Conservation (phyloP, 2,113 vertebrate genomes). For the Beaufortia kweichowensis region DNA sequence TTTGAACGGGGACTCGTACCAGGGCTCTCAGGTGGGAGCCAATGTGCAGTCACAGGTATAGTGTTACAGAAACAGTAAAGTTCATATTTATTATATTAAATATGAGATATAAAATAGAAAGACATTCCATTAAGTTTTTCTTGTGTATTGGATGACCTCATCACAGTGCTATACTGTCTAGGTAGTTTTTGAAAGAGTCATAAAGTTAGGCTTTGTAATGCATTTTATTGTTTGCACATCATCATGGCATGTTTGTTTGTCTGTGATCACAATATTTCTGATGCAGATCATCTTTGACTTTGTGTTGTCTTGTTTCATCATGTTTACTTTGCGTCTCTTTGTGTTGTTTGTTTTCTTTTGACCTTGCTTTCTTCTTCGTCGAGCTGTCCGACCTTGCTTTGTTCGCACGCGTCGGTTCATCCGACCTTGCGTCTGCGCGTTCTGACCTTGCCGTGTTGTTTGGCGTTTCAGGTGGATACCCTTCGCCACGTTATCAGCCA, state of each 20-base stretch:
- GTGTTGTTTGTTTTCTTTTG: slow-evolving; percentile 19
- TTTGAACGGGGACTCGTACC: slow-evolving; percentile 99
- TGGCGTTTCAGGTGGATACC: slow-evolving; percentile 96
- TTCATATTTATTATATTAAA: too few species aligned
- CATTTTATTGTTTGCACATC: not conserved
- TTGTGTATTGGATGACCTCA: too few species aligned
- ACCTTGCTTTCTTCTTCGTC: slow-evolving; percentile 40
- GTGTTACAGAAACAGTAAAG: slow-evolving; percentile 67
- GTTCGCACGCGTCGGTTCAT: slow-evolving; percentile 33
- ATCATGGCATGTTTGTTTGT: not conserved
- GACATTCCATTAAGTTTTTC: too few species aligned
- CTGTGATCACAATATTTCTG: not conserved
- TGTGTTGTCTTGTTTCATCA: slow-evolving; percentile 20
- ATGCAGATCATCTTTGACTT: slow-evolving; percentile 35
- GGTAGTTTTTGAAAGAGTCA: not conserved
- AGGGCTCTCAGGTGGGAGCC: slow-evolving; percentile 99
- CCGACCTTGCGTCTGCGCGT: slow-evolving; percentile 59
- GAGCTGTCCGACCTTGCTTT: slow-evolving; percentile 54
- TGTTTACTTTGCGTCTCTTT: slow-evolving; percentile 12
- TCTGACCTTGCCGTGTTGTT: slow-evolving; percentile 71
- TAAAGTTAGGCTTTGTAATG: not conserved
- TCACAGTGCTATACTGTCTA: too few species aligned
- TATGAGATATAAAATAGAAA: too few species aligned
- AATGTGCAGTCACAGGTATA: slow-evolving; percentile 99
- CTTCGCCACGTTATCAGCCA: slow-evolving; percentile 99